Percentiles rank a stretch among this genome's conserved stretches.
Evolutionary conservation across 2,888 invertebrate species (phyloP).

Genomic region (Eupsilia transversa): DNA sequence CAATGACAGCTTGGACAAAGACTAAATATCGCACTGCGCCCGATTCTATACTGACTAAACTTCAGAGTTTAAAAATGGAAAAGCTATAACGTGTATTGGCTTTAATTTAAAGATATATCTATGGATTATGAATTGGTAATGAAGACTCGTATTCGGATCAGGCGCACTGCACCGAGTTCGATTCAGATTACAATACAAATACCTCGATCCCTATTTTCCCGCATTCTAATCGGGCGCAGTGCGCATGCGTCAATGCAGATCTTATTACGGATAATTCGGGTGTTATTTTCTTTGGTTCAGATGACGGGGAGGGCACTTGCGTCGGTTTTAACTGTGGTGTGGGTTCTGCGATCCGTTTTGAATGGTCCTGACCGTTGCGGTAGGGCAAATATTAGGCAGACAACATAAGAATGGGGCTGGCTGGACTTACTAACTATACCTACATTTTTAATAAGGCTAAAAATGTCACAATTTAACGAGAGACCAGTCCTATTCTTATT

Average conservation of each 20-base stretch:
- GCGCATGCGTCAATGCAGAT: background rate
- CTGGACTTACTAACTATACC: background rate
- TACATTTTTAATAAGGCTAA: background rate
- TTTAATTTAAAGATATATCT: background rate
- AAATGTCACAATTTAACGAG: background rate
- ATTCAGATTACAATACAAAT: background rate
- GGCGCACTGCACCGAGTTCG: slow-evolving; percentile 5
- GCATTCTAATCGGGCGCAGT: slow-evolving; percentile 5
- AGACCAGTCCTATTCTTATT: background rate
- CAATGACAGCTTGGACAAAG: slow-evolving; percentile 8
- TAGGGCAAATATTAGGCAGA: no score
- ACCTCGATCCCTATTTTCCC: background rate
- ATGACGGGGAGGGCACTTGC: background rate
- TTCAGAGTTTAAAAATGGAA: background rate
- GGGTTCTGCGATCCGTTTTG: slow-evolving; percentile 1
- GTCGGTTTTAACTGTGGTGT: background rate
- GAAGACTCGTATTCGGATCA: slow-evolving; percentile 12
- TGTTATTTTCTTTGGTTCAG: slow-evolving; percentile 6
- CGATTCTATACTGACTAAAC: background rate
- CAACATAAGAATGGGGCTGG: background rate
- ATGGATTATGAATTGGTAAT: background rate
- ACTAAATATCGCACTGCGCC: slow-evolving; percentile 4
- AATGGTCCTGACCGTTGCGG: no score
- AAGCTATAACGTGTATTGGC: background rate
- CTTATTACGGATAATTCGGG: slow-evolving; percentile 16